phyloP scores from a whole-genome alignment of 2,797 vertebrate species.

The Etheostoma nigrum region DNA sequence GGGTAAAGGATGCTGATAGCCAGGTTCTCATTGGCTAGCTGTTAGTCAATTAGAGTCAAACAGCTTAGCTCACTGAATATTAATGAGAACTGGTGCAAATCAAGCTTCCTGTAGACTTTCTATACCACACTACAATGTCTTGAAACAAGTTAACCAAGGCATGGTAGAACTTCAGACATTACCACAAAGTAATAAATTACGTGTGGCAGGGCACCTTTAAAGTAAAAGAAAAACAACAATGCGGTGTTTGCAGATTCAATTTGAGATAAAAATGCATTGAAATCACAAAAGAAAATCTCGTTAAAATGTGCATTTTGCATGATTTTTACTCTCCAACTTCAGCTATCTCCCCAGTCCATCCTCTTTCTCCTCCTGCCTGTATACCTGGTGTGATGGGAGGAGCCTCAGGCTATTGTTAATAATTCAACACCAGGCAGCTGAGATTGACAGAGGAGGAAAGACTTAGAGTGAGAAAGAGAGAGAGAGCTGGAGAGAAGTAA shows the following conservation, averaged over 20 bases:
- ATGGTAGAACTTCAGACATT: no score
- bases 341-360: constrained; percentile 20
- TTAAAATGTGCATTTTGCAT: not conserved
- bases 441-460: constrained; percentile 73
- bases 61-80: no score
- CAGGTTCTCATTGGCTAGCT: no score
- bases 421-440: constrained; percentile 74
- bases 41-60: no score
- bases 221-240: not conserved
- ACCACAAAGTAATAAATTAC: no score
- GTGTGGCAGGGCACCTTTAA: no score
- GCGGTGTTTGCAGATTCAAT: not conserved
- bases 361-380: constrained; percentile 22
- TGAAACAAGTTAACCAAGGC: no score
- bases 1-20: no score
- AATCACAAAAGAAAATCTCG: not conserved
- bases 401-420: constrained; percentile 79
- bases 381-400: constrained; percentile 80
- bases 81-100: no score
- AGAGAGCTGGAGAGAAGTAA: constrained; percentile 41
- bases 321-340: constrained; percentile 15
- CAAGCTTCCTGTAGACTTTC: no score
- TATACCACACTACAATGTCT: no score
- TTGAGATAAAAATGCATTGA: not conserved
- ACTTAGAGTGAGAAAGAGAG: constrained; percentile 29